Conservation (phyloP, 1,140 invertebrate species). For the Spodoptera frugiperda region DNA sequence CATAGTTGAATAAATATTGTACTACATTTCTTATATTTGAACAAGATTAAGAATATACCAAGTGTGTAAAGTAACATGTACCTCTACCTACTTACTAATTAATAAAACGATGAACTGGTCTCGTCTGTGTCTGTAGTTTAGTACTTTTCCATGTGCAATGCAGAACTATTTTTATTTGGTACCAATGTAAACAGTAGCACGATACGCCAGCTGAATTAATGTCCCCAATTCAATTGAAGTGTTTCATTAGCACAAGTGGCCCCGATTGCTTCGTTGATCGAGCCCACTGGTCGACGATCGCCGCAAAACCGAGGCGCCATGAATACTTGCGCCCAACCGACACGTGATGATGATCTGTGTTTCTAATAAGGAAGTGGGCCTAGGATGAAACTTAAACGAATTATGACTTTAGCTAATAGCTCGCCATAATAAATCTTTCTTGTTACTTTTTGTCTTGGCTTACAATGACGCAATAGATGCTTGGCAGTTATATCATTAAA, state of each 20-base stretch:
- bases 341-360: constrained; percentile 39
- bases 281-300: constrained; percentile 63
- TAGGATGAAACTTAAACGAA: constrained; percentile 11
- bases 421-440: background rate
- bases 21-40: constrained; percentile 25
- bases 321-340: constrained; percentile 26
- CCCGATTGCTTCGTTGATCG: constrained; percentile 84
- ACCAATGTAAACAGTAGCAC: constrained; percentile 73
- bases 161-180: constrained; percentile 61
- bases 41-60: constrained; percentile 20
- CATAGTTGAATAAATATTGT: constrained; percentile 13
- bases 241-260: constrained; percentile 86
- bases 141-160: constrained; percentile 57
- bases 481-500: background rate
- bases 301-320: constrained; percentile 65
- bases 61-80: constrained; percentile 17
- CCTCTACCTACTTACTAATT: background rate
- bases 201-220: constrained; percentile 80
- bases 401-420: background rate
- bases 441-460: background rate
- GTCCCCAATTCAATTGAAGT: constrained; percentile 85
- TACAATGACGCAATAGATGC: background rate
- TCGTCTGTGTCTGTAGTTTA: background rate
- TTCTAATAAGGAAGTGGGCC: constrained; percentile 45
- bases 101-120: background rate